phyloP scores from a whole-genome alignment of 2,888 invertebrate species.

The Epiblema foenella region DNA sequence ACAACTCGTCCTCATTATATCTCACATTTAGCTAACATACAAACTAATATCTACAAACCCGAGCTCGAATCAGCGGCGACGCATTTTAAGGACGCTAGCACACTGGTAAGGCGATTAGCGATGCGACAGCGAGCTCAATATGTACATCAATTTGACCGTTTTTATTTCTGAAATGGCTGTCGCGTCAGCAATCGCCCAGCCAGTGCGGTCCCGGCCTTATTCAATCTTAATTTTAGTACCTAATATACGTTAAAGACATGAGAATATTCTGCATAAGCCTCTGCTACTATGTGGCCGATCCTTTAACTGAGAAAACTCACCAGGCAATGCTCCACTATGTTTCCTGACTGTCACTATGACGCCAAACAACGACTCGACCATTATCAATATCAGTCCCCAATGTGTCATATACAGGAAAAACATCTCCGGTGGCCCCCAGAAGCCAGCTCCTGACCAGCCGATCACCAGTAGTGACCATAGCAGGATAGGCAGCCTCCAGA shows the following conservation, averaged over 20 bases:
- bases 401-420: constrained; percentile 84
- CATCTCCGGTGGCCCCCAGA: constrained; percentile 75
- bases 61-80: too few relatives aligned
- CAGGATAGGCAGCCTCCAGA: constrained; percentile 75
- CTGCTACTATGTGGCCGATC: neutral
- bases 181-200: too few relatives aligned
- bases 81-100: neutral
- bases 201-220: too few relatives aligned
- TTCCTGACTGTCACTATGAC: constrained; percentile 65
- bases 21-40: neutral
- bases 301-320: constrained; percentile 52
- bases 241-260: too few relatives aligned
- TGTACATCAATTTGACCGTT: too few relatives aligned
- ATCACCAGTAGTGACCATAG: constrained; percentile 66
- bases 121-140: too few relatives aligned
- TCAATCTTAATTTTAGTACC: too few relatives aligned
- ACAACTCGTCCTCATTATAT: neutral
- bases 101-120: too few relatives aligned
- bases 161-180: too few relatives aligned
- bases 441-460: constrained; percentile 65
- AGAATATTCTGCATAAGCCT: too few relatives aligned
- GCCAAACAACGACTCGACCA: constrained; percentile 70
- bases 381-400: constrained; percentile 79
- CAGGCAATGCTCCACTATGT: constrained; percentile 57
- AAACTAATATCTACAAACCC: neutral